Percentiles rank a stretch among this genome's conserved stretches.
Evolutionary conservation across 2,797 vertebrate genomes (phyloP).

Genomic region (Acipenser oxyrinchus): DNA sequence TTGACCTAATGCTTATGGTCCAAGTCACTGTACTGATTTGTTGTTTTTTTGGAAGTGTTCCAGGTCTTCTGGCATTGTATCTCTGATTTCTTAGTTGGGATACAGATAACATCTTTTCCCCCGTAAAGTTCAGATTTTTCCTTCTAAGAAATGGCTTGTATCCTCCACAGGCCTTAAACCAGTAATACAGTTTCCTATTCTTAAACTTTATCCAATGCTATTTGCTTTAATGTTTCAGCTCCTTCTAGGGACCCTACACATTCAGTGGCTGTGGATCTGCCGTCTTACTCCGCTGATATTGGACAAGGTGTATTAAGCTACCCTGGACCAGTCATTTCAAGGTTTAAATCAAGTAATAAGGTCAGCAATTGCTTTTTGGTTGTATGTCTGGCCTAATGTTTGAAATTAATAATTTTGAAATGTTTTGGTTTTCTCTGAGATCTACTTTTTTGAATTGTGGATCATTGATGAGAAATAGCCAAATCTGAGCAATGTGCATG

Average conservation of each 20-base stretch:
- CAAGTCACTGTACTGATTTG: too few species aligned
- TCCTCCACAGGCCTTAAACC: too few species aligned
- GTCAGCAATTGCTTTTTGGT: constrained; percentile 35
- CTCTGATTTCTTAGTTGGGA: too few species aligned
- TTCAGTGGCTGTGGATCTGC: constrained; percentile 13
- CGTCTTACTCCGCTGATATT: constrained; percentile 31
- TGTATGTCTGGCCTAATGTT: neutral
- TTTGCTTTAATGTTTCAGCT: neutral
- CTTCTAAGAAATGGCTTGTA: too few species aligned
- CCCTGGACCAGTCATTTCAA: constrained; percentile 22
- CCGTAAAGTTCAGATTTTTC: too few species aligned
- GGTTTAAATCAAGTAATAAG: constrained; percentile 28
- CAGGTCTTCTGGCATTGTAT: too few species aligned
- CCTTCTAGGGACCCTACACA: neutral
- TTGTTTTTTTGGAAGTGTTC: too few species aligned
- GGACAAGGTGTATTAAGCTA: constrained; percentile 21
- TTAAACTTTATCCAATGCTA: too few species aligned
- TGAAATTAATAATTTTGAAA: too few species aligned
- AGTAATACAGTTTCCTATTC: too few species aligned
- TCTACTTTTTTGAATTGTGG: constrained; percentile 43
- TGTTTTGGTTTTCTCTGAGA: constrained; percentile 57
- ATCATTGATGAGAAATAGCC: constrained; percentile 81
- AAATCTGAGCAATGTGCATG: constrained; percentile 78
- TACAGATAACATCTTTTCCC: too few species aligned
- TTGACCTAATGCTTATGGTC: too few species aligned